phyloP scores from a whole-genome alignment of 2,888 invertebrate genomes.

The Candidula unifasciata region DNA sequence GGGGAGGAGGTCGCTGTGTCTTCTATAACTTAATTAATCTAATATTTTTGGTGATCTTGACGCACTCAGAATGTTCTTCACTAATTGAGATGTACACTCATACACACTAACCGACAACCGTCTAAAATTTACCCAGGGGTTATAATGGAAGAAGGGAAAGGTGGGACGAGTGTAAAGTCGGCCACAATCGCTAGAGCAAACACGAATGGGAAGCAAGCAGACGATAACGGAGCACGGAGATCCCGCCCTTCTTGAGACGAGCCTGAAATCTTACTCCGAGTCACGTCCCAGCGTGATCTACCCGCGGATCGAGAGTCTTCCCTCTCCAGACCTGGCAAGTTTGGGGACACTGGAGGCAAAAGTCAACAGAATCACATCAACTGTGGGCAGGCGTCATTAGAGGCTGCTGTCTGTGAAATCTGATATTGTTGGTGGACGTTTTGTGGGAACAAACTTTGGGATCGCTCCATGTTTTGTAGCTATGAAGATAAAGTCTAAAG shows the following conservation, averaged over 20 bases:
- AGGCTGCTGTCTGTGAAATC: constrained; percentile 4
- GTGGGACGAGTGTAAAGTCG: not conserved
- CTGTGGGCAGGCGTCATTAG: constrained; percentile 5
- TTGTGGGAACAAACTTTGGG: too few relatives aligned
- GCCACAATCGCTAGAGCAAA: constrained; percentile 16
- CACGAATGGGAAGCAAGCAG: constrained; percentile 17
- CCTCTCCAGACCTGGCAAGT: not conserved
- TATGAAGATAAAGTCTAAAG: too few relatives aligned
- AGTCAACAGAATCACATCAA: constrained; percentile 37
- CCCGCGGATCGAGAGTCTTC: constrained; percentile 16
- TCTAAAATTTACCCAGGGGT: too few relatives aligned
- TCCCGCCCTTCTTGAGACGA: constrained; percentile 19
- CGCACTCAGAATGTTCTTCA: too few relatives aligned
- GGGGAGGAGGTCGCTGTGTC: too few relatives aligned
- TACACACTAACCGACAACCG: too few relatives aligned
- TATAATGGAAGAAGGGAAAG: too few relatives aligned
- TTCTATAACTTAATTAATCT: too few relatives aligned
- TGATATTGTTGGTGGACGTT: constrained; percentile 5
- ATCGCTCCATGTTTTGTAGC: too few relatives aligned
- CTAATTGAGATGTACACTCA: too few relatives aligned
- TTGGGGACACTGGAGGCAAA: constrained; percentile 14
- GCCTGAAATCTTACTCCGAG: not conserved
- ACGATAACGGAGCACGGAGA: constrained; percentile 20
- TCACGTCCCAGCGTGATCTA: constrained; percentile 39
- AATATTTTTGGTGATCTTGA: too few relatives aligned